Percentiles rank a stretch among this genome's conserved stretches.
Evolutionary conservation across 2,113 vertebrate genomes (phyloP).

Genomic region (Edolisoma coerulescens): DNA sequence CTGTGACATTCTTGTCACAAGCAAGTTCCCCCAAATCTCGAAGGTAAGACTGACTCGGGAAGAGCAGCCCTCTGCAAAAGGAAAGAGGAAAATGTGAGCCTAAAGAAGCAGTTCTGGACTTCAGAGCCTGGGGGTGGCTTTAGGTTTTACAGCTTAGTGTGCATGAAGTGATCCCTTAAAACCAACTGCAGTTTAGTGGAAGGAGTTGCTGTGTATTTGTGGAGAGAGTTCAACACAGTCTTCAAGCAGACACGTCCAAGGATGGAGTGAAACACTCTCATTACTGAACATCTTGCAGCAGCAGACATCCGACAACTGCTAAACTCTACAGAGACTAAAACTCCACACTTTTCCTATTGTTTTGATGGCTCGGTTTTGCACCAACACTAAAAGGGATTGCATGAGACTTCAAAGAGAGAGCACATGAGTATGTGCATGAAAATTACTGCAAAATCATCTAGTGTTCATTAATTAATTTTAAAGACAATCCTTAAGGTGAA

Average conservation of each 20-base stretch:
- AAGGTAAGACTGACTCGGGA: not conserved
- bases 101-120: too few relatives aligned
- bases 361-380: not conserved
- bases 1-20: not conserved
- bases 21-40: accelerated
- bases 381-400: not conserved
- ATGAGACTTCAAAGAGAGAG: not conserved
- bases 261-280: not conserved
- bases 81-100: not conserved
- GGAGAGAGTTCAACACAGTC: not conserved
- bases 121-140: not conserved
- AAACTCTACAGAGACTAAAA: not conserved
- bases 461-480: not conserved
- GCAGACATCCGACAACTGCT: not conserved
- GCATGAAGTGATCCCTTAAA: not conserved
- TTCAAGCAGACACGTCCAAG: not conserved
- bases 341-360: not conserved
- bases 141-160: not conserved
- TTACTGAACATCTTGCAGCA: not conserved
- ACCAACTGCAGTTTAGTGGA: accelerated
- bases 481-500: not conserved
- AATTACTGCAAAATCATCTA: not conserved
- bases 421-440: not conserved
- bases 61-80: not conserved
- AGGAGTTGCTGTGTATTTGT: not conserved